These are phyloP conservation scores for Athripsodes cinereus DNA, from an alignment of 2,888 invertebrate genomes.

Conservation along the genomic window DNA sequence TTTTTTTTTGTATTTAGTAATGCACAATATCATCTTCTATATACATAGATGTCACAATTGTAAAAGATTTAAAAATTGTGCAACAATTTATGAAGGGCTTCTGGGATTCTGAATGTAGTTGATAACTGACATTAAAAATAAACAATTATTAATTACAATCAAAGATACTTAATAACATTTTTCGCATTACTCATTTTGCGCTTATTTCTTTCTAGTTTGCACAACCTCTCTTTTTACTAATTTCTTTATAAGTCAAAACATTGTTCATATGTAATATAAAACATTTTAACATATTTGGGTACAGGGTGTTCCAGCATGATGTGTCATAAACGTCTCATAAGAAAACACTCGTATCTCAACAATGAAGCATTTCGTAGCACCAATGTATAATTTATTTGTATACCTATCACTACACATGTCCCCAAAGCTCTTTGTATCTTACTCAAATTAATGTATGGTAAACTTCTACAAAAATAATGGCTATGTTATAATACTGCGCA, in stretches of 20 bases:
- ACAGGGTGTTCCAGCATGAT: neutral
- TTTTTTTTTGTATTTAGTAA: too few relatives aligned
- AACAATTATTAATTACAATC: too few relatives aligned
- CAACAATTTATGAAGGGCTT: constrained; percentile 5
- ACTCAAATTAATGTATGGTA: too few relatives aligned
- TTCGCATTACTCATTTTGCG: neutral
- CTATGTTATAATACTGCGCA: too few relatives aligned
- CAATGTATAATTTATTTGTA: too few relatives aligned
- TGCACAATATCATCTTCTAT: too few relatives aligned
- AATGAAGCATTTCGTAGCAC: too few relatives aligned
- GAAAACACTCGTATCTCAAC: too few relatives aligned
- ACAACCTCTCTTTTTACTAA: neutral
- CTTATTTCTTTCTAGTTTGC: constrained; percentile 3
- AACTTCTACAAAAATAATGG: too few relatives aligned
- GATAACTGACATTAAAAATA: too few relatives aligned
- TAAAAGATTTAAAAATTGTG: neutral
- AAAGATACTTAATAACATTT: neutral
- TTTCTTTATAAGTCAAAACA: neutral
- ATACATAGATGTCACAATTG: too few relatives aligned
- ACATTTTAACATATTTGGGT: neutral
- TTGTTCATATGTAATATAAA: neutral
- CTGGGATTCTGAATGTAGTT: neutral
- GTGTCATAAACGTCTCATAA: neutral
- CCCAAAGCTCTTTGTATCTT: constrained; percentile 5
- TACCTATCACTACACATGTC: neutral